Percentiles rank a stretch among this genome's conserved stretches.
These are phyloP conservation scores for Marisa cornuarietis DNA, from an alignment of 1,140 invertebrate genomes.

Conservation along the genomic window DNA sequence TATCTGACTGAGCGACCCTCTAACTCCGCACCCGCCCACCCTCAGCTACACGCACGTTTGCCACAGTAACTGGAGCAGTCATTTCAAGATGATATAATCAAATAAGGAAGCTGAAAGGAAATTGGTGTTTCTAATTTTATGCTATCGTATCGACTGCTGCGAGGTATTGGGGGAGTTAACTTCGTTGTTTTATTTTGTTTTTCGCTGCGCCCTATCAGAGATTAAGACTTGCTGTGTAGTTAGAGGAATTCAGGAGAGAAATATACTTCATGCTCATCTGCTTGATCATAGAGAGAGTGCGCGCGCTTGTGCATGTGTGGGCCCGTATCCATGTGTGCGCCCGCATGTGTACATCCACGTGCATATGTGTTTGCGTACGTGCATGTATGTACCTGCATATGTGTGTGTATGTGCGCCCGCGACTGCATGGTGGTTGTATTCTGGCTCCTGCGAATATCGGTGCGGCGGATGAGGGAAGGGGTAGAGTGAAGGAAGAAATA, in stretches of 20 bases:
- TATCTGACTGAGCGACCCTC: too few relatives aligned
- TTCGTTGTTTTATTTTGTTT: too few relatives aligned
- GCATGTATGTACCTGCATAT: background rate
- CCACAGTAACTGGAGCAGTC: too few relatives aligned
- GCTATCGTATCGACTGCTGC: too few relatives aligned
- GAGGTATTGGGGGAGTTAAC: too few relatives aligned
- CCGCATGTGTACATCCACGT: background rate
- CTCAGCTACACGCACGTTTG: too few relatives aligned
- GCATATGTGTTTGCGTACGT: constrained; percentile 10
- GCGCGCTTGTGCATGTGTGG: background rate
- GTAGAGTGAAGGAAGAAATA: background rate
- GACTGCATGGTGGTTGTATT: background rate
- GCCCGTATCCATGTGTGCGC: background rate
- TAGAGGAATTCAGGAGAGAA: background rate
- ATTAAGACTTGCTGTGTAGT: background rate
- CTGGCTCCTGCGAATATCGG: too few relatives aligned
- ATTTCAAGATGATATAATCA: too few relatives aligned
- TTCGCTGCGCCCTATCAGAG: background rate
- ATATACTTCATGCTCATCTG: background rate
- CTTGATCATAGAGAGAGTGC: background rate
- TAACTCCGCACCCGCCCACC: too few relatives aligned
- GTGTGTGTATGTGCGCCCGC: constrained; percentile 5
- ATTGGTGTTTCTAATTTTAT: too few relatives aligned
- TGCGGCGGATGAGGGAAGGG: too few relatives aligned
- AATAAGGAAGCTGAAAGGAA: too few relatives aligned